A percentile compares a stretch with the other conserved stretches of the same genome.
These are phyloP conservation scores for Pseudochromis fuscus DNA, from an alignment of 2,797 vertebrate species.

Conservation along the genomic window DNA sequence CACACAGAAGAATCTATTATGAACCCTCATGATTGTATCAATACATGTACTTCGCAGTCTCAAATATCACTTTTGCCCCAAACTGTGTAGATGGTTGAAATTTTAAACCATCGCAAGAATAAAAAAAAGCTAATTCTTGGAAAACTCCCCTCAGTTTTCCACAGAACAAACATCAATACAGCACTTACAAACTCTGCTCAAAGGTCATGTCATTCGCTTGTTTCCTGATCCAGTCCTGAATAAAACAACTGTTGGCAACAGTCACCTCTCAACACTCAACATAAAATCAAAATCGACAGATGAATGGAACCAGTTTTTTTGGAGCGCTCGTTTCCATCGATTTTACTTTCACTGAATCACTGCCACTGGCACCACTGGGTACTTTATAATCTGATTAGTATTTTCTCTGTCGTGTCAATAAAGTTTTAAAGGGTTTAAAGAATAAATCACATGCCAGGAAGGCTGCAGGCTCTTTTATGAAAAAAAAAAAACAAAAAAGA, in stretches of 20 bases:
- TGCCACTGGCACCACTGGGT: slow-evolving; percentile 10
- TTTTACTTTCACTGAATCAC: slow-evolving; percentile 42
- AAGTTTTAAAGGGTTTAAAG: slow-evolving; percentile 53
- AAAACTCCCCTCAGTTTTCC: neutral
- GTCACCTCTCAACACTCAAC: slow-evolving; percentile 31
- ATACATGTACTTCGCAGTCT: slow-evolving; percentile 25
- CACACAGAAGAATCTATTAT: no score
- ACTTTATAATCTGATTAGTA: slow-evolving; percentile 58
- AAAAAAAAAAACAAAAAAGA: slow-evolving; percentile 39
- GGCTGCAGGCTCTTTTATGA: slow-evolving; percentile 6
- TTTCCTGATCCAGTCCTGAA: slow-evolving; percentile 18
- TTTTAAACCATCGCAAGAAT: slow-evolving; percentile 5
- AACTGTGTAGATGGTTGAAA: slow-evolving; percentile 28
- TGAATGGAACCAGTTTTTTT: slow-evolving; percentile 53
- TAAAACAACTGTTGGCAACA: slow-evolving; percentile 16
- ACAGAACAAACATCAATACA: slow-evolving; percentile 10
- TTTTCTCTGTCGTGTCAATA: slow-evolving; percentile 52
- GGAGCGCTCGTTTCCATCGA: slow-evolving; percentile 39
- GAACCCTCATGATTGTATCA: slow-evolving; percentile 31
- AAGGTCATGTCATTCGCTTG: slow-evolving; percentile 37
- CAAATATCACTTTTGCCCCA: slow-evolving; percentile 35
- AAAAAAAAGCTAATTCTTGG: slow-evolving; percentile 22
- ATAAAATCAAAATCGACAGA: slow-evolving; percentile 52
- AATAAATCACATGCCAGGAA: slow-evolving; percentile 18
- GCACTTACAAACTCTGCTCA: slow-evolving; percentile 10